A percentile compares a stretch with the other conserved stretches of the same genome.
phyloP scores from a whole-genome alignment of 2,113 vertebrate species.

The Pteropus alecto region DNA sequence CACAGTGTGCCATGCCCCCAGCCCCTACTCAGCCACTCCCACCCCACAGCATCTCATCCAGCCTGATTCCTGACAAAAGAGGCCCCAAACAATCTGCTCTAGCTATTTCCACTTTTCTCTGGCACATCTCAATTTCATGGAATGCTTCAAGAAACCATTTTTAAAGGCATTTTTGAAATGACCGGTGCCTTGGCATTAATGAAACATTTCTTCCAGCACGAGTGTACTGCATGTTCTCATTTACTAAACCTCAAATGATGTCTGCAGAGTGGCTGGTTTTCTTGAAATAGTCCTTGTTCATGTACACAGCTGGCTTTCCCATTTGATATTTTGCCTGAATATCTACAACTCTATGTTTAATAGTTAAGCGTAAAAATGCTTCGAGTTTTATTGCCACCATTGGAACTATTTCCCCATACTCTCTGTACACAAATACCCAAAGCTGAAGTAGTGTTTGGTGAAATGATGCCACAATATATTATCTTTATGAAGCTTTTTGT shows the following conservation, averaged over 20 bases:
- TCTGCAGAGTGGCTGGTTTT: constrained; percentile 12
- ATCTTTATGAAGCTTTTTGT: neutral
- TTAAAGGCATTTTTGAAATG: constrained; percentile 7
- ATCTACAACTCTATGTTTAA: constrained; percentile 15
- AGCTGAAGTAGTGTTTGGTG: neutral
- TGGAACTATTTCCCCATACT: constrained; percentile 6
- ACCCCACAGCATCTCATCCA: no score
- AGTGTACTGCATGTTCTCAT: constrained; percentile 46
- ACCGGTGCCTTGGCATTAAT: constrained; percentile 38
- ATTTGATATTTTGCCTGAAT: constrained; percentile 52
- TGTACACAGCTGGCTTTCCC: constrained; percentile 11
- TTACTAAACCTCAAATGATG: constrained; percentile 35
- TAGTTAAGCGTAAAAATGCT: neutral
- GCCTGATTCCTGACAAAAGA: neutral
- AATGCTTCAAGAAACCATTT: neutral
- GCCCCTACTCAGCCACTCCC: neutral
- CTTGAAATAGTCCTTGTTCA: constrained; percentile 4
- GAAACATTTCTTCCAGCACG: constrained; percentile 42
- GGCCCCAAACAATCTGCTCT: rapidly evolving
- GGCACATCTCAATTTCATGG: neutral
- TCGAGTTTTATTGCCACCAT: neutral
- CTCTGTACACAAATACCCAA: neutral
- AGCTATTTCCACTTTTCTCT: neutral
- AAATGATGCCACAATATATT: neutral
- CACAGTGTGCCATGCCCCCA: neutral